Evolutionary conservation across 2,797 vertebrate genomes (phyloP).

Genomic region (Gymnopithys bicolor): DNA sequence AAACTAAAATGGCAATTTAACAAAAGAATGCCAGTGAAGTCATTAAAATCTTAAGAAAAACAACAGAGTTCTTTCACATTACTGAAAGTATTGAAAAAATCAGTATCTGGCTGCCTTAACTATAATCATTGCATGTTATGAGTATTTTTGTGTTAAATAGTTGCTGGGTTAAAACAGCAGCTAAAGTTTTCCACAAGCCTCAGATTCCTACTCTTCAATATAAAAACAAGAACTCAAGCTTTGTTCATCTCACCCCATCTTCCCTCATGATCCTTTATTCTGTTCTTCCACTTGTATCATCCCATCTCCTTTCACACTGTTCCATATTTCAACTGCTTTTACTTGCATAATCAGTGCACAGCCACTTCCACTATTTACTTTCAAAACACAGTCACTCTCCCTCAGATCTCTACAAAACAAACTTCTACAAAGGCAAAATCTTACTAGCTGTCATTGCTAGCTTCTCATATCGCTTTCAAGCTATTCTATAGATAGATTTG

Average conservation of each 20-base stretch:
- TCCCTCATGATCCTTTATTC: background rate
- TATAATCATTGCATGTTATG: background rate
- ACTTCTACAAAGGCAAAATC: background rate
- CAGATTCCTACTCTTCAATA: background rate
- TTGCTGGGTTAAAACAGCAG: background rate
- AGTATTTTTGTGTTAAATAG: background rate
- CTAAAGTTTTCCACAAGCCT: background rate
- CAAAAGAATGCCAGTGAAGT: background rate
- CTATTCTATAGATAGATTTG: background rate
- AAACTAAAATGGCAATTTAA: background rate
- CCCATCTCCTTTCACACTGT: background rate
- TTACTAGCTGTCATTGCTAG: background rate
- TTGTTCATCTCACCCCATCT: background rate
- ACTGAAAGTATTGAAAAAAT: background rate
- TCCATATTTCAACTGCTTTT: background rate
- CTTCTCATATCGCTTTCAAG: background rate
- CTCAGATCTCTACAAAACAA: background rate
- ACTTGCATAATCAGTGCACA: background rate
- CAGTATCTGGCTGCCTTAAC: background rate
- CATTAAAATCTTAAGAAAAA: background rate
- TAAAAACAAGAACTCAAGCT: background rate
- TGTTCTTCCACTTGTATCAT: background rate
- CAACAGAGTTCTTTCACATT: background rate
- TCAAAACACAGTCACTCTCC: background rate
- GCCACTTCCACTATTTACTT: background rate